Evolutionary conservation across 2,797 vertebrate species (phyloP).

Genomic region (Ctenosaura bakeri): DNA sequence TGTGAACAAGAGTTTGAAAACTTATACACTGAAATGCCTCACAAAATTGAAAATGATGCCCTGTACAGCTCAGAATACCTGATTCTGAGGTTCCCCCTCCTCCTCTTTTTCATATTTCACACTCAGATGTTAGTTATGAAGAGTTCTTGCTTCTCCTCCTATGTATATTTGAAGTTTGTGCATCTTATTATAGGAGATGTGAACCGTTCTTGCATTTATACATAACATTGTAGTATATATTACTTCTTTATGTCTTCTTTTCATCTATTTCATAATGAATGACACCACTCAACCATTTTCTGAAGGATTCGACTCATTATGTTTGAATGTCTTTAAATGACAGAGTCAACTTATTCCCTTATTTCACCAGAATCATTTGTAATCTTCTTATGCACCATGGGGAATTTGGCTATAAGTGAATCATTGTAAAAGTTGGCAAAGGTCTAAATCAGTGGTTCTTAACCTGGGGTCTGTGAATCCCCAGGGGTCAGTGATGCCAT

Average conservation of each 20-base stretch:
- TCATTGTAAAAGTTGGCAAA: slow-evolving; percentile 5
- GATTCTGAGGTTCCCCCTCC: background rate
- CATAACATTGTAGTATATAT: background rate
- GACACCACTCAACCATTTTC: background rate
- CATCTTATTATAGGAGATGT: background rate
- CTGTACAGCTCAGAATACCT: background rate
- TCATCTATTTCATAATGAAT: slow-evolving; percentile 1
- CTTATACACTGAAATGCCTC: background rate
- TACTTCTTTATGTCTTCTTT: background rate
- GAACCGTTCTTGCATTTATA: background rate
- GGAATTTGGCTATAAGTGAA: slow-evolving; percentile 36
- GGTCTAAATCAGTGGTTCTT: background rate
- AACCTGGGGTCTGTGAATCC: too few species aligned
- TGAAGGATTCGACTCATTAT: slow-evolving; percentile 11
- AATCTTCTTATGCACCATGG: slow-evolving; percentile 25
- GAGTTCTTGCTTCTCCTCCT: background rate
- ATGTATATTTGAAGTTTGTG: background rate
- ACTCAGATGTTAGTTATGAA: background rate
- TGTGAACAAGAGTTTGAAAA: background rate
- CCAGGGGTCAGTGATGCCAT: too few species aligned
- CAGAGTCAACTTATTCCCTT: slow-evolving; percentile 1
- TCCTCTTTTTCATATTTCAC: background rate
- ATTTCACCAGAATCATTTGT: slow-evolving; percentile 20
- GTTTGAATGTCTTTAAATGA: slow-evolving; percentile 16
- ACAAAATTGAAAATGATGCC: background rate